phyloP scores from a whole-genome alignment of 2,888 invertebrate species.

The Stenodema calcarata region DNA sequence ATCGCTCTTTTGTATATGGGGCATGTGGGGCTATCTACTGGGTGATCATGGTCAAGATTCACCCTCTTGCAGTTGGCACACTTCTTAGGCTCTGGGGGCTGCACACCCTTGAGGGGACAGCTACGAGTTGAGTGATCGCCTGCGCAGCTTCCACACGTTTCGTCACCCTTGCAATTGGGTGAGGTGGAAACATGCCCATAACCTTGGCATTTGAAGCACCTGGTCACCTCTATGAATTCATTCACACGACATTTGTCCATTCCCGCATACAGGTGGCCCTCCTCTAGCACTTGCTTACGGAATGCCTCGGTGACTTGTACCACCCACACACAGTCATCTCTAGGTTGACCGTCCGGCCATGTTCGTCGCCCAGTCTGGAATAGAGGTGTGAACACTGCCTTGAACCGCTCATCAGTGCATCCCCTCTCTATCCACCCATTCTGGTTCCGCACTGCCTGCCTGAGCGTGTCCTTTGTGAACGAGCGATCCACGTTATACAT shows the following conservation, averaged over 20 bases:
- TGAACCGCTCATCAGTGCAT: neutral
- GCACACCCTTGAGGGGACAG: neutral
- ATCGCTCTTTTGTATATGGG: neutral
- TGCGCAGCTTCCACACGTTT: neutral
- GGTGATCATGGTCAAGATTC: neutral
- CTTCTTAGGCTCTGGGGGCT: neutral
- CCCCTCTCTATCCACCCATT: neutral
- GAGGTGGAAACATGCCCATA: neutral
- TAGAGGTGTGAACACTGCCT: neutral
- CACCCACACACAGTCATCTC: neutral
- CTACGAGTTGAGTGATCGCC: neutral
- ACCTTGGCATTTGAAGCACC: neutral
- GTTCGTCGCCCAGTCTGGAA: neutral
- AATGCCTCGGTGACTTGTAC: neutral
- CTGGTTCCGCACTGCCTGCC: neutral
- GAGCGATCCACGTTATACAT: neutral
- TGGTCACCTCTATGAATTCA: neutral
- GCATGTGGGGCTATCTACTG: neutral
- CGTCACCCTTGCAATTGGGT: neutral
- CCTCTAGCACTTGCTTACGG: neutral
- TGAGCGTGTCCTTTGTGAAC: neutral
- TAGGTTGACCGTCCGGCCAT: neutral
- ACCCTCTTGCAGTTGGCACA: neutral
- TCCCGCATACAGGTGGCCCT: neutral
- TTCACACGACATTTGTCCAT: neutral